Conservation (phyloP, 2,113 vertebrate genomes). For the Thermophis baileyi region DNA sequence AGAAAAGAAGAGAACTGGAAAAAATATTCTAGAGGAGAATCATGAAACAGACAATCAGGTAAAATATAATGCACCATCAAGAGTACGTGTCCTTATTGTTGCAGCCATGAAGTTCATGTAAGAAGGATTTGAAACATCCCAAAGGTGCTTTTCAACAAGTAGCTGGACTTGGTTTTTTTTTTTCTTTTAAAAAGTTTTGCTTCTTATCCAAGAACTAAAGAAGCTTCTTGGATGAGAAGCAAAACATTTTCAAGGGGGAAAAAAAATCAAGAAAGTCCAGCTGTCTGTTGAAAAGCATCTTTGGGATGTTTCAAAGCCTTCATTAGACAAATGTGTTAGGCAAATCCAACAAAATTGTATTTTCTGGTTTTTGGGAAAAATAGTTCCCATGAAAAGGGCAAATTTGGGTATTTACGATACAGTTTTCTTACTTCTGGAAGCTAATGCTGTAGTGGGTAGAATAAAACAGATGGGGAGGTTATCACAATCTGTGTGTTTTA, state of each 20-base stretch:
- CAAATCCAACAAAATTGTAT: neutral
- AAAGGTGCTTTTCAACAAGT: neutral
- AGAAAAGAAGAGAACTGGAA: conserved; percentile 22
- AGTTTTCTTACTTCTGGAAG: neutral
- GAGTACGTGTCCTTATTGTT: neutral
- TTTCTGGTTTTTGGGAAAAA: neutral
- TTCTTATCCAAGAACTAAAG: neutral
- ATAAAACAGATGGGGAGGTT: neutral
- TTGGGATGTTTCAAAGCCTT: neutral
- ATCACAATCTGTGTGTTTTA: neutral
- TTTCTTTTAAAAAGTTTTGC: neutral
- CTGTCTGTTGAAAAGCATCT: neutral
- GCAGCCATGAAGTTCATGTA: neutral
- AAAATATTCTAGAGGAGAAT: conserved; percentile 33
- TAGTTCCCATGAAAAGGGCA: neutral
- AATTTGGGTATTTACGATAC: neutral
- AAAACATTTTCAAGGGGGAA: neutral
- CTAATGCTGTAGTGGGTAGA: neutral
- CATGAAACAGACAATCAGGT: conserved; percentile 55
- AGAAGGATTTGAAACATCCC: neutral
- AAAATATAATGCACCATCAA: conserved; percentile 29
- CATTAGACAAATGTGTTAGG: neutral
- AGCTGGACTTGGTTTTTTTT: neutral
- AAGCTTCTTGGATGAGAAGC: neutral
- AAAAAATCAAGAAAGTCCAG: neutral